phyloP scores from a whole-genome alignment of 2,113 vertebrate genomes.

The Chlorodrepanis virens region DNA sequence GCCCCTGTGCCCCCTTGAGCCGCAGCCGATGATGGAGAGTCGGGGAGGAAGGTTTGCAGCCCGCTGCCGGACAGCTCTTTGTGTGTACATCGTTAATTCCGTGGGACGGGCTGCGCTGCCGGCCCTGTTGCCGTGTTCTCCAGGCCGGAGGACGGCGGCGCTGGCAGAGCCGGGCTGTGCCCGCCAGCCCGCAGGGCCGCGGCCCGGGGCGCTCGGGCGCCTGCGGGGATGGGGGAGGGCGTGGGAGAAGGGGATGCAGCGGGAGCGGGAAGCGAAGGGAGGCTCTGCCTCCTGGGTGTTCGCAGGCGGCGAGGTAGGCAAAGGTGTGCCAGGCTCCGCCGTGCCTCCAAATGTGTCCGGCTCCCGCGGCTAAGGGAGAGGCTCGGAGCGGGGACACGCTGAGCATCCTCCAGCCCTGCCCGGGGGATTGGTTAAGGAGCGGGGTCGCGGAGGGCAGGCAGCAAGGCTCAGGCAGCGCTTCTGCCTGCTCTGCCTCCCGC shows the following conservation, averaged over 20 bases:
- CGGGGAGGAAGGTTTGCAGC: not conserved
- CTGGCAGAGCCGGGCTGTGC: not conserved
- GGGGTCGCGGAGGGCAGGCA: constrained; percentile 66
- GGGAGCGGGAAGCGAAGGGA: not conserved
- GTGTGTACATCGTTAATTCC: not conserved
- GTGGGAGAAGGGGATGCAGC: not conserved
- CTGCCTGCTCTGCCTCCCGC: constrained; percentile 40
- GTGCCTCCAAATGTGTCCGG: not conserved
- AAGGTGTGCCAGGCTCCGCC: not conserved
- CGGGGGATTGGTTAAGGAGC: constrained; percentile 36
- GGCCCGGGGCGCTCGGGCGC: not conserved
- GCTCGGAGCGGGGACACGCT: not conserved
- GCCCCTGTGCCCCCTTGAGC: not conserved
- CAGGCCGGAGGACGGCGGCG: not conserved
- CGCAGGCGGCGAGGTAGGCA: not conserved
- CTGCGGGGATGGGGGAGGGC: not conserved
- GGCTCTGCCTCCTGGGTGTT: not conserved
- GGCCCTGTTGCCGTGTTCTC: not conserved
- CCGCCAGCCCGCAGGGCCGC: not conserved
- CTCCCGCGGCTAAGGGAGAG: not conserved
- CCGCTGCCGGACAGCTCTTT: not conserved
- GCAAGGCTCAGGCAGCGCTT: constrained; percentile 54
- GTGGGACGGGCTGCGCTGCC: not conserved
- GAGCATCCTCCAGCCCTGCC: not conserved
- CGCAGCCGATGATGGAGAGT: not conserved